A percentile compares a stretch with the other conserved stretches of the same genome.
Evolutionary conservation across 2,888 invertebrate species (phyloP).

Genomic region (Cheilosia scutellata): DNA sequence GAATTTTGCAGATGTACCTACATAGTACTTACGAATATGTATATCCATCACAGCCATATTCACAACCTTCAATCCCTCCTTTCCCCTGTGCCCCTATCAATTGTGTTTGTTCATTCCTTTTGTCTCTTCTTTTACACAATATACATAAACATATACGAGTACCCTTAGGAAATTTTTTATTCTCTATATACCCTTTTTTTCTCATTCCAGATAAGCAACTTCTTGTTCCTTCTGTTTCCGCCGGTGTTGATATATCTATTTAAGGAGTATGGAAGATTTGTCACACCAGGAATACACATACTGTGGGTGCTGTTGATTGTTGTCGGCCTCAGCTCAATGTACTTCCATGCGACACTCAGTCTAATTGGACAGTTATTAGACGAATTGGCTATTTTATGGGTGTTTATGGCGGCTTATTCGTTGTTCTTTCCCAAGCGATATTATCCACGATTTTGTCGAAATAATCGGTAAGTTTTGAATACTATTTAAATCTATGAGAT

Average conservation of each 20-base stretch:
- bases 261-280: constrained; percentile 90
- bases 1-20: neutral
- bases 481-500: no score
- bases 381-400: constrained; percentile 93
- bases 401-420: constrained; percentile 91
- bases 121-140: neutral
- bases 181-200: constrained; percentile 40
- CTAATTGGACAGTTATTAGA: constrained; percentile 92
- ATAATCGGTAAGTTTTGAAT: constrained; percentile 86
- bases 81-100: neutral
- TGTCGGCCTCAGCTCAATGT: constrained; percentile 92
- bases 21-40: neutral
- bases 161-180: neutral
- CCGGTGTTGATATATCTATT: constrained; percentile 91
- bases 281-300: constrained; percentile 91
- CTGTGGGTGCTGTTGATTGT: constrained; percentile 92
- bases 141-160: neutral
- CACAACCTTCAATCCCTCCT: neutral
- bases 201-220: constrained; percentile 89
- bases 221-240: constrained; percentile 90
- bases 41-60: neutral
- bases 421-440: constrained; percentile 90
- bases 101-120: neutral
- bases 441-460: constrained; percentile 88
- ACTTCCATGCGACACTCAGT: constrained; percentile 93